phyloP scores from a whole-genome alignment of 2,888 invertebrate genomes.

The Chesias legatella region DNA sequence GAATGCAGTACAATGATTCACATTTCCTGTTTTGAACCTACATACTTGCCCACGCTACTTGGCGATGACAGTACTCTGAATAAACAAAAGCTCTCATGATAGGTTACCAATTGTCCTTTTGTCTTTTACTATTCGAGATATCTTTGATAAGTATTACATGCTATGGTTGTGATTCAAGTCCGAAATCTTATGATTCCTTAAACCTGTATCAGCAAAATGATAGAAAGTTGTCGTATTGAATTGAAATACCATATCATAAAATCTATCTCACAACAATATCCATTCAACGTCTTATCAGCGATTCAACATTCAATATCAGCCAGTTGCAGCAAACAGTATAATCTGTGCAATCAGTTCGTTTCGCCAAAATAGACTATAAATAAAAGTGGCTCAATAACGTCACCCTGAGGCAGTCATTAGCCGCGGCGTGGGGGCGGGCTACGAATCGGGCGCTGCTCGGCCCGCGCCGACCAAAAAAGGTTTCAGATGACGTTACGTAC shows the following conservation, averaged over 20 bases:
- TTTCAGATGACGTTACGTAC: constrained; percentile 52
- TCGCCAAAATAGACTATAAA: constrained; percentile 25
- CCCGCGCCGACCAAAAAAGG: constrained; percentile 58
- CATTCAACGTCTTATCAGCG: constrained; percentile 12
- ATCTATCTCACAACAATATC: constrained; percentile 8
- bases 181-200: no score
- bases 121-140: no score
- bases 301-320: constrained; percentile 7
- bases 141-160: no score
- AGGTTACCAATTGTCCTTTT: neutral
- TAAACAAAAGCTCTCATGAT: neutral
- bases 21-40: neutral
- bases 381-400: constrained; percentile 47
- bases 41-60: neutral
- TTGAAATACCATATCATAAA: no score
- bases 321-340: constrained; percentile 13
- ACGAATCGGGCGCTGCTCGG: constrained; percentile 46
- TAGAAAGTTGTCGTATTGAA: no score
- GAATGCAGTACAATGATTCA: neutral
- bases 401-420: constrained; percentile 61
- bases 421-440: constrained; percentile 49
- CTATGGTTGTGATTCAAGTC: no score
- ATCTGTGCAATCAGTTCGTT: constrained; percentile 12
- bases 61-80: neutral
- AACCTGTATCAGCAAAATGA: no score